These are phyloP conservation scores for Gonioctena quinquepunctata DNA, from an alignment of 1,140 invertebrate genomes.

Conservation along the genomic window DNA sequence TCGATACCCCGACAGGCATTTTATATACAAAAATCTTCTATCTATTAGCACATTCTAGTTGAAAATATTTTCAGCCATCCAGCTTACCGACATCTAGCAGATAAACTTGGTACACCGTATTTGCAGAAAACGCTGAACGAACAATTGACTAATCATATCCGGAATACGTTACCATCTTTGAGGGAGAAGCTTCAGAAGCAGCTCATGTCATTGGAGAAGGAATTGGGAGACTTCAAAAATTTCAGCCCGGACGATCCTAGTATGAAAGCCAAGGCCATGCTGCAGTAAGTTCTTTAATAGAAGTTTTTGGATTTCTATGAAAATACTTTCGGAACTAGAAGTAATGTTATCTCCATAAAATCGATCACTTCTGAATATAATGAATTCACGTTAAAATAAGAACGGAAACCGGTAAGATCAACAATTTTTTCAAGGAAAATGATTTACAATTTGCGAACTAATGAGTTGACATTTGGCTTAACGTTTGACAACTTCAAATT, in stretches of 20 bases:
- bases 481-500: too few relatives aligned
- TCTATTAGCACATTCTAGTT: too few relatives aligned
- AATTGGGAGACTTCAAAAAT: conserved; percentile 98
- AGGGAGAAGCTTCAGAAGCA: conserved; percentile 97
- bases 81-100: conserved; percentile 92
- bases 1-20: too few relatives aligned
- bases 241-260: conserved; percentile 97
- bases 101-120: conserved; percentile 95
- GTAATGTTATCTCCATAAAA: too few relatives aligned
- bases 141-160: conserved; percentile 98
- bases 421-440: too few relatives aligned
- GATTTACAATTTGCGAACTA: too few relatives aligned
- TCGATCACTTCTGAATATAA: too few relatives aligned
- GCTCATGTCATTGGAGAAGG: conserved; percentile 90
- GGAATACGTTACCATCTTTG: conserved; percentile 93
- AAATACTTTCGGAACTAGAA: neutral
- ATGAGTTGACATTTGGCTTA: too few relatives aligned
- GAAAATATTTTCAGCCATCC: conserved; percentile 73
- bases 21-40: too few relatives aligned
- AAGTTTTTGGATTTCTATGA: neutral
- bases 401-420: too few relatives aligned
- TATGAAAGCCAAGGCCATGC: conserved; percentile 98
- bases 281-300: conserved; percentile 84
- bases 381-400: too few relatives aligned
- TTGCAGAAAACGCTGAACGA: conserved; percentile 97